Evolutionary conservation across 2,888 invertebrate genomes (phyloP), one percentile per base, ranked within the genome.

Genomic region (Uropetala carovei): DNA sequence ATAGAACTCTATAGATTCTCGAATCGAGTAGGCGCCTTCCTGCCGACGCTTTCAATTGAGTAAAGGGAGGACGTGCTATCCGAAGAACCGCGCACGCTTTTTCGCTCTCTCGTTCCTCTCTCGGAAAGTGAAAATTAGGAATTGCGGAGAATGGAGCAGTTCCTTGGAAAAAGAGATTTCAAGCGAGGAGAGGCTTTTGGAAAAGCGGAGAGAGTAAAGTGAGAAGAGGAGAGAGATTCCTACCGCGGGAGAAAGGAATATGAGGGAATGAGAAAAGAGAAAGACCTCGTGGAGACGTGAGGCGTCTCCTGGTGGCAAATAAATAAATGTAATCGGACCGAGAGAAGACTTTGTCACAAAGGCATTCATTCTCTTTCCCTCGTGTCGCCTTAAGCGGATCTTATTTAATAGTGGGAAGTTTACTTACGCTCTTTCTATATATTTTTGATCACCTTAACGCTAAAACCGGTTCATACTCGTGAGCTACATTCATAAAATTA

Each of bases 51-150:
- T 75, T 75, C 75, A 75, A 13, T 75, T 22, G 75, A 75, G 75
- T 27, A 13, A 75, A 13, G 22, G 27, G 27, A 75, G 75, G 75
- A 75, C 43, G 43, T 43, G 43, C 43, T 22, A 75, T 75, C 27
- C 75, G 75, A 22, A 27, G 59, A 56, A 10, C 60, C 7, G 86
- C n/a, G 86, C 30, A 30, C 60, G 3, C 64, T 89, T 22, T 43
- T 5, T 56, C 27, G 64, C 59, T 64, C 43, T 89, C 43, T 89
- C 64, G 18, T 11, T 18, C 56, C 7, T 43, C 89, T 27, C 43
- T 11, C n/a, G 60, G 59, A 27, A 43, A 89, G 89, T 89, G 68
- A 64, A 89, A 89, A 86, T 64, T 64, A 89, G 89, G 89, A 64
- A 89, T 64, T 89, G 89, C 43, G 68, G n/a, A 16, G 89, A 68